Evolutionary conservation across 2,888 invertebrate genomes (phyloP).

Genomic region (Eupithecia vulgata): DNA sequence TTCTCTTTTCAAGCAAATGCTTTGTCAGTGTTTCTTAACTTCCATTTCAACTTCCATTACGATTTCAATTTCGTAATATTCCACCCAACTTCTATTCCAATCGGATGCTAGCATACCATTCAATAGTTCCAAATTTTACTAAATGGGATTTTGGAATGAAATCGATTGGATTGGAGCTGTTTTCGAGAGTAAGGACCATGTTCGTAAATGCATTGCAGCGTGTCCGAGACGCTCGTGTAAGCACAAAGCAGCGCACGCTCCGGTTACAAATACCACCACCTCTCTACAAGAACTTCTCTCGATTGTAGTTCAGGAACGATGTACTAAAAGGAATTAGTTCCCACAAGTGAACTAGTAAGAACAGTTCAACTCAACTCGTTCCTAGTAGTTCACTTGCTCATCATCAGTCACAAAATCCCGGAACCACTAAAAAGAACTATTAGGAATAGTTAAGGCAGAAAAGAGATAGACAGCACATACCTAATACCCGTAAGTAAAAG

Average conservation of each 20-base stretch:
- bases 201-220: neutral
- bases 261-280: slow-evolving; percentile 18
- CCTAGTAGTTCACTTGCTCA: too few species aligned
- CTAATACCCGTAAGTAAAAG: too few species aligned
- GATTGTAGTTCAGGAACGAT: slow-evolving; percentile 14
- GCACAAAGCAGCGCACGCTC: slow-evolving; percentile 23
- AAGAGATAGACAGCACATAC: too few species aligned
- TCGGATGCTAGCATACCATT: neutral
- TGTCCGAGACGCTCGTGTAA: slow-evolving; percentile 11
- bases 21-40: neutral
- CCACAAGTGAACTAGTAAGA: too few species aligned
- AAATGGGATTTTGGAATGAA: neutral
- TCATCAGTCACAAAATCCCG: too few species aligned
- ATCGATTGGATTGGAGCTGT: neutral
- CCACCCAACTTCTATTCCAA: neutral
- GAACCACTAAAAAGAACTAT: too few species aligned
- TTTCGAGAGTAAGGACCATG: neutral
- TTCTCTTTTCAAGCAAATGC: neutral
- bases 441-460: too few species aligned
- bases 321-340: too few species aligned
- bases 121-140: neutral
- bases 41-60: neutral
- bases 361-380: too few species aligned
- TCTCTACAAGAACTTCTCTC: slow-evolving; percentile 15
- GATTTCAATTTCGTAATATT: neutral